Evolutionary conservation across 1,140 invertebrate genomes (phyloP), one percentile per base, ranked within the genome.

Genomic region (Halictus rubicundus): DNA sequence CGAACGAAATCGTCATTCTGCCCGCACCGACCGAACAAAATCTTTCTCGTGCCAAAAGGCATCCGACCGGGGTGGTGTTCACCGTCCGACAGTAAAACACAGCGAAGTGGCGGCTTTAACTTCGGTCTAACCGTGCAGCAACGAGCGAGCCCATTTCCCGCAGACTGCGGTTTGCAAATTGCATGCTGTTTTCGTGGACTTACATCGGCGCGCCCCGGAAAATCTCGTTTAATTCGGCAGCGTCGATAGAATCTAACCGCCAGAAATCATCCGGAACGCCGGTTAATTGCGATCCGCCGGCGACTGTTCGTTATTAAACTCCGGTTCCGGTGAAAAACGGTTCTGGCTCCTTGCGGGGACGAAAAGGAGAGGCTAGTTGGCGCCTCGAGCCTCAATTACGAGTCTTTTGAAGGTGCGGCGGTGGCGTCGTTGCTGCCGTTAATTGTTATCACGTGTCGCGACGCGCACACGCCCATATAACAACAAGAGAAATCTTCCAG

Each of bases 301-400:
- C 63, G 70, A 64, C 71, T 83, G 82, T 86, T 88, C 80, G 85
- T 89, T 89, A 88, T 89, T 85, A 80, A 86, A 69, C 25, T 49
- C 21, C 46, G 73, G 72, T 60, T 32, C 59, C 70, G 32, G 32
- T 25, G 66, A 63, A 75, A 81, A 63, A 49, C 37, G n/a, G 69
- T 71, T 23, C 76, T 84, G 57, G 57, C 54, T 79, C 60, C 74
- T 84, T 84, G 65, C 5, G 27, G 19, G 23, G 64, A 21, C 42
- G 52, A 68, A 68, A 64, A 64, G 68, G 64, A 80, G 69, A 77
- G 73, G 84, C 81, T 80, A 66, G 63, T 72, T 85, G 76, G 4
- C 68, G 83, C 77, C 82, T 74, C 78, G 37, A 83, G 87, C 79
- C 88, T 87, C 88, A 89, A 89, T 89, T 88, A 88, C 84, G 70